Conservation (phyloP, 2,113 vertebrate species). For the western clawed frog (Xenopus tropicalis) region UCB_Xtro_10.0 CM004447.2:31090001-31090500, state of each 20-base stretch:
- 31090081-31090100: slow-evolving; percentile 64
- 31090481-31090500: too few relatives aligned
- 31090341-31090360: too few relatives aligned
- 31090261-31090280: not conserved
- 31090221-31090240: not conserved
- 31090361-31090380: too few relatives aligned
- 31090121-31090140: slow-evolving; percentile 53
- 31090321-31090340: too few relatives aligned
- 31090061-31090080: slow-evolving; percentile 73
- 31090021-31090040: slow-evolving; percentile 74
- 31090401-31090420: too few relatives aligned
- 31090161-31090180: not conserved
- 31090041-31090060: slow-evolving; percentile 69
- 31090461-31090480: too few relatives aligned
- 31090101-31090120: slow-evolving; percentile 65
- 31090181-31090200: not conserved
- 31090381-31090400: too few relatives aligned
- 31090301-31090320: too few relatives aligned
- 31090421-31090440: too few relatives aligned
- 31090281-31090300: too few relatives aligned
- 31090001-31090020: slow-evolving; percentile 63
- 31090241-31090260: not conserved
- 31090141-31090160: slow-evolving; percentile 46
- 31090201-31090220: not conserved
- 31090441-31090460: too few relatives aligned